A percentile compares a stretch with the other conserved stretches of the same genome.
These are phyloP conservation scores for Cephalopholis sonnerati DNA, from an alignment of 2,113 vertebrate genomes.

Conservation along the genomic window DNA sequence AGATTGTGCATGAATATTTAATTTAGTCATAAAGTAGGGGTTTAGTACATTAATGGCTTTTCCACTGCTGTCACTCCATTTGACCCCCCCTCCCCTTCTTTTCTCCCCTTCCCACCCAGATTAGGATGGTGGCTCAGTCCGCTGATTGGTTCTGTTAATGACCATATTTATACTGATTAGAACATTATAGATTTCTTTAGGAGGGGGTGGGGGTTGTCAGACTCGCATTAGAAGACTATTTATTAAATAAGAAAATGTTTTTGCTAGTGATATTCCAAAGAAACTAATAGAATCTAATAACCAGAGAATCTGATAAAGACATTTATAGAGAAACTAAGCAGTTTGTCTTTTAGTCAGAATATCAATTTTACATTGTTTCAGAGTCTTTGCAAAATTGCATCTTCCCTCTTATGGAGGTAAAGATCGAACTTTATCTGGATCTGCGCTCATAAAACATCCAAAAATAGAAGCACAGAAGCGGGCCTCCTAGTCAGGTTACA, in stretches of 20 bases:
- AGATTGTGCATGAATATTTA: slow-evolving; percentile 86
- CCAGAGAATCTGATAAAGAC: slow-evolving; percentile 41
- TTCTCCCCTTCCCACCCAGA: slow-evolving; percentile 34
- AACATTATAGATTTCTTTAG: slow-evolving; percentile 67
- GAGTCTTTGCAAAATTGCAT: slow-evolving; percentile 51
- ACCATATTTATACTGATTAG: slow-evolving; percentile 73
- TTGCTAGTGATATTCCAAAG: slow-evolving; percentile 30
- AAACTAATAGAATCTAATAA: slow-evolving; percentile 55
- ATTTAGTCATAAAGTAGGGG: slow-evolving; percentile 81
- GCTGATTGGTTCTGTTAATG: slow-evolving; percentile 80
- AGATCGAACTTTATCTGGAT: slow-evolving; percentile 37
- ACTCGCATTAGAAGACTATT: slow-evolving; percentile 63
- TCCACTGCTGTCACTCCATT: slow-evolving; percentile 63
- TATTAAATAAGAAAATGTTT: slow-evolving; percentile 20
- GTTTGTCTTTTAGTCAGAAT: slow-evolving; percentile 71
- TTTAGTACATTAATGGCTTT: slow-evolving; percentile 81
- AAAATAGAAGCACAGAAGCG: slow-evolving; percentile 37
- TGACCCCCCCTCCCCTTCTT: slow-evolving; percentile 28
- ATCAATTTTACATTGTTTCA: slow-evolving; percentile 59
- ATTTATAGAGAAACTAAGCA: slow-evolving; percentile 42
- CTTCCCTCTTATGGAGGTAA: slow-evolving; percentile 34
- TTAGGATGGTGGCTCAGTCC: slow-evolving; percentile 51
- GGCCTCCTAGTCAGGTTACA: slow-evolving; percentile 17
- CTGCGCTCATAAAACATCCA: slow-evolving; percentile 38
- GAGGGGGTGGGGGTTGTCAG: slow-evolving; percentile 38